phyloP scores from a whole-genome alignment of 1,140 invertebrate species.

The Chironomus tepperi region DNA sequence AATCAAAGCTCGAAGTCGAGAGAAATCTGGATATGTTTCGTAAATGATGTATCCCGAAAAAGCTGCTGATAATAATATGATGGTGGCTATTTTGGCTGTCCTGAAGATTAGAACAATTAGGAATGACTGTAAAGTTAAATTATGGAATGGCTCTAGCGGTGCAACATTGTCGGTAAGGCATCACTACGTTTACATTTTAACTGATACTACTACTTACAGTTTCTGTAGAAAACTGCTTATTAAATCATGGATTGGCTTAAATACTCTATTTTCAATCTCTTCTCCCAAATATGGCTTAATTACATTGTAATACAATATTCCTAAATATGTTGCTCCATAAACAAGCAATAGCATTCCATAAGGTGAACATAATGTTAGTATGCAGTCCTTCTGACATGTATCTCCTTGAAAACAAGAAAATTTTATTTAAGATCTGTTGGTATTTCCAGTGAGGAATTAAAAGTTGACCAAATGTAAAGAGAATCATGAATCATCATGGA shows the following conservation, averaged over 20 bases:
- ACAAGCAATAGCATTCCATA: conserved; percentile 65
- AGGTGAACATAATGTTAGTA: conserved; percentile 52
- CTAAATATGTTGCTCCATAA: conserved; percentile 50
- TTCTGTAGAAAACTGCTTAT: conserved; percentile 30
- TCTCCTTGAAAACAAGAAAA: background rate
- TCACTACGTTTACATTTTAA: no score
- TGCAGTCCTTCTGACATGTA: conserved; percentile 28
- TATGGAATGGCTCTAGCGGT: no score
- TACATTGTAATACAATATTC: conserved; percentile 54
- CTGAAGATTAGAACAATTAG: conserved; percentile 23
- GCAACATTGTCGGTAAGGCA: no score
- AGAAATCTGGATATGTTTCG: conserved; percentile 51
- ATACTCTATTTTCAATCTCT: conserved; percentile 38
- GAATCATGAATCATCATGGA: no score
- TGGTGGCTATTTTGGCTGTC: conserved; percentile 26
- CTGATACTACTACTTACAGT: conserved; percentile 25
- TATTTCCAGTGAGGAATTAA: no score
- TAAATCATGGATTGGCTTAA: conserved; percentile 34
- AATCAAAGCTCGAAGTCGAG: conserved; percentile 55
- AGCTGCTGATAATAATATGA: conserved; percentile 39
- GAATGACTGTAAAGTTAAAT: no score
- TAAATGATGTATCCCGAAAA: conserved; percentile 51
- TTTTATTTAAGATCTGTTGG: no score
- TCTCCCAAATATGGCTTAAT: conserved; percentile 50
- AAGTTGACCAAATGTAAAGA: no score